These are phyloP conservation scores for Strigops habroptila DNA, from an alignment of 2,113 vertebrate species.

Conservation along the genomic window DNA sequence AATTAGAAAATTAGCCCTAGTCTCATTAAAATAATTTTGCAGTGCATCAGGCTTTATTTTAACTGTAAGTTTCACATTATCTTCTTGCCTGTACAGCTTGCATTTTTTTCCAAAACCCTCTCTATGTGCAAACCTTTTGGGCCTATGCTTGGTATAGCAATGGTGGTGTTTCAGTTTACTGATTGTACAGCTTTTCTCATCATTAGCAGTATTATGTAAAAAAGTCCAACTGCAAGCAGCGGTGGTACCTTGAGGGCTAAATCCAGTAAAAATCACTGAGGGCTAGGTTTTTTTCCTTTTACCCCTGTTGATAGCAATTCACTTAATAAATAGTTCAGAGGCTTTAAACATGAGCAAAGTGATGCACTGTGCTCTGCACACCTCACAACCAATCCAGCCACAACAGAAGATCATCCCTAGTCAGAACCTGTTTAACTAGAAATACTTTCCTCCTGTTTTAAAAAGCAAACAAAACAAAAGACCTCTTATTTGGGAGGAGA, in stretches of 20 bases:
- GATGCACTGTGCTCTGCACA: background rate
- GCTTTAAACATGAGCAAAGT: background rate
- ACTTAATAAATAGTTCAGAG: background rate
- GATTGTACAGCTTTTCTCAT: background rate
- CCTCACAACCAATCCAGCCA: background rate
- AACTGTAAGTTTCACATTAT: constrained; percentile 25
- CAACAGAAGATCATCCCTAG: background rate
- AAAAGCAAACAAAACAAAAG: background rate
- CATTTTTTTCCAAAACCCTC: background rate
- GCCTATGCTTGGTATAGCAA: background rate
- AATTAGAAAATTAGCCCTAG: constrained; percentile 62
- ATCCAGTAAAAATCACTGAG: background rate
- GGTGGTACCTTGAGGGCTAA: background rate
- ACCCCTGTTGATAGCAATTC: background rate
- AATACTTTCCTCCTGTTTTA: background rate
- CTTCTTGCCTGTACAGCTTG: background rate
- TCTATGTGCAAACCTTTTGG: background rate
- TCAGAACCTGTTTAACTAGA: background rate
- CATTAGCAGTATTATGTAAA: background rate
- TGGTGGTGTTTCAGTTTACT: background rate
- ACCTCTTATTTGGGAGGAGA: background rate
- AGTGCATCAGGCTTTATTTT: constrained; percentile 51
- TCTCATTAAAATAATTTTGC: constrained; percentile 64
- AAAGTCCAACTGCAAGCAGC: background rate
- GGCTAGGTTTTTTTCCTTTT: background rate